Base-by-base conservation (phyloP, 1,140 invertebrate genomes). In the Micrasema minimum region DNA sequence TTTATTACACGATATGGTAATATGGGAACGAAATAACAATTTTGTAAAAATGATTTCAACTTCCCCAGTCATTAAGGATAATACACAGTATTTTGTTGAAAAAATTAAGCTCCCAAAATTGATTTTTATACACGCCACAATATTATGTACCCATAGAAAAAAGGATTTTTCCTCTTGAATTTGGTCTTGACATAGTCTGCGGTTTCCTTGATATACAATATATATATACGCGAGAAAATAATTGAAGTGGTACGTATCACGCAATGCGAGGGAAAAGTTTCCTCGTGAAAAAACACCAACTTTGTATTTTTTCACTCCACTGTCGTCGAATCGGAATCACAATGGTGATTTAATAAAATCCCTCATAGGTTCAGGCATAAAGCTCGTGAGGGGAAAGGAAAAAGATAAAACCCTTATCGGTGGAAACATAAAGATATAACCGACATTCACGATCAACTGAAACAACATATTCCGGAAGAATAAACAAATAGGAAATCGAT, bases 401-500 rank as follows among this genome's bases (percentile, higher is more conserved):
- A 18, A 22, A 2, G 20, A 22, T 51, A 51, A 51, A 10, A 23
- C 2, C 3, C 11, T 3, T 51, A 22, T 6, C 48, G 20, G 5
- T 10, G 4, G 48, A 51, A 3, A 20, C 18, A 55, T 37, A 16
- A 55, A 37, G 9, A 26, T 26, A 37, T 37, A 37, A 55, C 14
- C 9, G n/a, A 55, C 23, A 14, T 16, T 10, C 14, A 5, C 22
- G 26, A 31, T 55, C 4, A 55, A 31, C 12, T 37, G 4, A 31
- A 31, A 55, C n/a, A 55, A 55, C 26, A 55, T 31, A 31, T 55
- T 35, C 23, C 41, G 41, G 41, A 46, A 48, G 20, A 64, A 31
- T 35, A 64, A 64, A 46, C 61, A 26, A 46, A 48, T 46, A 11
- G 12, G 46, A 46, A 71, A 71, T 71, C 69, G 53, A 71, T 71